Conservation (phyloP, 2,888 invertebrate species). For the Kuschelorhynchus macadamiae region DNA sequence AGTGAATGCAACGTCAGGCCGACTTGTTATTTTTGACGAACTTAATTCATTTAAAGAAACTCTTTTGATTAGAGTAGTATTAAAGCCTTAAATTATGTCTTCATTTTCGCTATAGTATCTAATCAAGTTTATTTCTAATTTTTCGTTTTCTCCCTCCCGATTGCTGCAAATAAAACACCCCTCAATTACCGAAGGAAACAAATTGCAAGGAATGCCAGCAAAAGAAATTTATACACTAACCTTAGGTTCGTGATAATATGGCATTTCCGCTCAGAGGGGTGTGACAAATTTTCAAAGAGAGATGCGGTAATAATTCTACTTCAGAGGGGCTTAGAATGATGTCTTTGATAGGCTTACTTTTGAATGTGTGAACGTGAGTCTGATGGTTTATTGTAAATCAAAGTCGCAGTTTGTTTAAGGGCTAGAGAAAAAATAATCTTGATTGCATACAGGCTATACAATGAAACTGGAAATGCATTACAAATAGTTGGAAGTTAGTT, state of each 20-base stretch:
- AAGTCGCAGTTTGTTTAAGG: too few relatives aligned
- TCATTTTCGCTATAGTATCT: too few relatives aligned
- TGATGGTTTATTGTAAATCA: conserved; percentile 13
- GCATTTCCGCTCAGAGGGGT: conserved; percentile 29
- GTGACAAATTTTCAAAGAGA: conserved; percentile 39
- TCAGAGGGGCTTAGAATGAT: conserved; percentile 10
- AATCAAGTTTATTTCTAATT: not conserved
- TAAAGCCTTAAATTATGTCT: too few relatives aligned
- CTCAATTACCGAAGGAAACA: conserved; percentile 38
- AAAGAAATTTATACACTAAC: conserved; percentile 34
- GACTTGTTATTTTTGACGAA: too few relatives aligned
- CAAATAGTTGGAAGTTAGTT: too few relatives aligned
- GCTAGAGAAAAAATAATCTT: too few relatives aligned
- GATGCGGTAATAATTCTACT: conserved; percentile 33
- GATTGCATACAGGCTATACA: too few relatives aligned
- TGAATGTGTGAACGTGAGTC: conserved; percentile 9
- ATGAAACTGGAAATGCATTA: too few relatives aligned
- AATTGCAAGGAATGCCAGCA: conserved; percentile 29
- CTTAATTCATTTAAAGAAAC: too few relatives aligned
- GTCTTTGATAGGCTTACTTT: conserved; percentile 13
- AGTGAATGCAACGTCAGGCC: too few relatives aligned
- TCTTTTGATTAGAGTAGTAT: too few relatives aligned
- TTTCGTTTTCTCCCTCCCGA: not conserved
- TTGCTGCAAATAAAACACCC: conserved; percentile 23
- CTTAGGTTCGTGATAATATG: conserved; percentile 42